Evolutionary conservation across 1,140 invertebrate genomes (phyloP), one percentile per base, ranked within the genome.

Genomic region (Planococcus citri): DNA sequence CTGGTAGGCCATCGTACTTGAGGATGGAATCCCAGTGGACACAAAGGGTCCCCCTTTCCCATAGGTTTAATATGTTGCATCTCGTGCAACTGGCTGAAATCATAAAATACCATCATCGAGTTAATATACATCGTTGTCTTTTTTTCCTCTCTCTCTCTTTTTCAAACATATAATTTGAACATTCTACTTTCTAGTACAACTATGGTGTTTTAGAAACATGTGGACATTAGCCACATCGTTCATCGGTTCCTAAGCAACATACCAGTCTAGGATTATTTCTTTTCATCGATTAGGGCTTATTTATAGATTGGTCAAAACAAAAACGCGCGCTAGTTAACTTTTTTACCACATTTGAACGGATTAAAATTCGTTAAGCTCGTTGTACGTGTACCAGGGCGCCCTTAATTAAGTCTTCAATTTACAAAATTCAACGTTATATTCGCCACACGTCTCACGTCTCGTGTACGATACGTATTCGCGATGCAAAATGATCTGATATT

Each of bases 1-100:
- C 91, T 83, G 51, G 91, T 95, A 17, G 92, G 92, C 89, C 92
- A 94, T 73, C 92, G 84, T 72, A 92, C 90, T 81, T 95, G 92
- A 22, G 92, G 92, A 80, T 94, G 90, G 77, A 95, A 95, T n/a
- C 93, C 92, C 75, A 94, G 81, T 25, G 91, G 91, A 77, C 92
- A 95, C 69, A 94, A 80, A 51, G 91, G 88, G 77, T 95, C 92
- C 70, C 89, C 89, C 81, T 89, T 91, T 73, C 85, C 85, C 73
- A 86, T 82, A 58, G 88, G 87, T 78, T 90, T 90, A 76, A 90
- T 78, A 78, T 90, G 88, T 81, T 90, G 88, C 88, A 91, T 90
- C n/a, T 51, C 22, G 37, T 25, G 21, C 41, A 29, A 60, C 58
- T 1, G n/a, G 41, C 41, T 51, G n/a, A 14, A 33, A 33, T 33